Base-by-base conservation (phyloP, 2,113 vertebrate species). In the Corapipo altera region DNA sequence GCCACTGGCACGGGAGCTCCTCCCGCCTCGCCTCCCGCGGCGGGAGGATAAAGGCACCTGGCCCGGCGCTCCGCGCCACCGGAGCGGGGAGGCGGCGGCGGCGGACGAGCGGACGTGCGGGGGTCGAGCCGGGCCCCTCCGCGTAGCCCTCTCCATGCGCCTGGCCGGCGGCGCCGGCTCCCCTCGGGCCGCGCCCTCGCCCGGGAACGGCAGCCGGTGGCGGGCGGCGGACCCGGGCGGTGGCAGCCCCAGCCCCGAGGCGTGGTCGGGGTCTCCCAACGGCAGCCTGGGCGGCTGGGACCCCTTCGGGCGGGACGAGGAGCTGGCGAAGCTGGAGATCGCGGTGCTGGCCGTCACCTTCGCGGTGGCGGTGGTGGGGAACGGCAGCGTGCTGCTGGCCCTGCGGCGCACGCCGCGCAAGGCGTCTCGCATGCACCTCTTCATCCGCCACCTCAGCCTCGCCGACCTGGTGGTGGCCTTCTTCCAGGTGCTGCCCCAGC, bases 401-500 rank as follows among this genome's bases (percentile, higher is more conserved):
- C 98, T 99, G 97, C 97, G 98, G 96, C 99, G 99, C 96, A 99
- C 98, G 5, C 99, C 98, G 71, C 99, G 98, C 96, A 99, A 99
- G 97, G 98, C 98, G 80, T 99, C 99, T 14, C 98, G 99, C 88
- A 99, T 99, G 99, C 99, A 99, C 91, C 99, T 99, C 33, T 99
- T 99, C 96, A 99, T 99, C 90, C 98, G 98, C 57, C 99, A 99
- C 97, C 98, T 99, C 65, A 99, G 99, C 97, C 97, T 99, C 95
- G 99, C 99, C 3, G 99, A 99, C 95, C 97, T 99, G 94, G 98
- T 99, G n/a, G 99, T 99, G 81, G 99, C 99, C 35, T 99, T 99
- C 97, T 99, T 99, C 97, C 99, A 99, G 97, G 99, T 99, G 86
- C 97, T 99, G 70, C 99, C 99, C 18, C 99, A 99, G 97, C 98